Conservation (phyloP, 2,888 invertebrate genomes). For the Polylopha cassiicola region DNA sequence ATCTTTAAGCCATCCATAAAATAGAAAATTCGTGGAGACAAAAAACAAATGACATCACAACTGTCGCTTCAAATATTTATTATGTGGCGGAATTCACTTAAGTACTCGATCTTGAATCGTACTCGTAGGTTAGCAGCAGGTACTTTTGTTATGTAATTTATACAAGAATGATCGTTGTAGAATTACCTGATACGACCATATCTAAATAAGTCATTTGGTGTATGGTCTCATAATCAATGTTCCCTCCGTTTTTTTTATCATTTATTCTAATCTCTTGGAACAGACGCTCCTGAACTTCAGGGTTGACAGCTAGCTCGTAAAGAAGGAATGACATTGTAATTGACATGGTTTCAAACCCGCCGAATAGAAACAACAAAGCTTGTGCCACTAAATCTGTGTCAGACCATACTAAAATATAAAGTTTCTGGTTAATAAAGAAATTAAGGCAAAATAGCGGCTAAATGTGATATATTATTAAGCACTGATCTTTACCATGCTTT, state of each 20-base stretch:
- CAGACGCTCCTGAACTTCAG: slow-evolving; percentile 69
- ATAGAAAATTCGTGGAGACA: neutral
- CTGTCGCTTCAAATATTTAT: no score
- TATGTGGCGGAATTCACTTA: no score
- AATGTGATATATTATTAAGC: neutral
- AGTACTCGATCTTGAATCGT: no score
- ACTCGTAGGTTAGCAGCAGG: no score
- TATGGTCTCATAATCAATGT: slow-evolving; percentile 57
- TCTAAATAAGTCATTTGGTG: slow-evolving; percentile 74
- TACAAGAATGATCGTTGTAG: no score
- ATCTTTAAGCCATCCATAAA: neutral
- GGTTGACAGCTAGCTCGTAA: slow-evolving; percentile 72
- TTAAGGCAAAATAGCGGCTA: neutral
- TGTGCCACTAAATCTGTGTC: slow-evolving; percentile 52
- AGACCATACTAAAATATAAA: slow-evolving; percentile 11
- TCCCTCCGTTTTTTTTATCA: slow-evolving; percentile 41
- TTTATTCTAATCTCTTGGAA: slow-evolving; percentile 65
- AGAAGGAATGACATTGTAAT: slow-evolving; percentile 57
- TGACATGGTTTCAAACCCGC: slow-evolving; percentile 64
- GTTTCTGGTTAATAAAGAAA: neutral
- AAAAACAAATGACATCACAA: no score
- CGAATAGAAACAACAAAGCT: slow-evolving; percentile 64
- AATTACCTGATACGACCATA: slow-evolving; percentile 67
- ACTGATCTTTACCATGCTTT: no score
- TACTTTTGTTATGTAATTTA: no score